These are phyloP conservation scores for Forficula auricularia DNA, from an alignment of 1,140 invertebrate genomes.

Conservation along the genomic window DNA sequence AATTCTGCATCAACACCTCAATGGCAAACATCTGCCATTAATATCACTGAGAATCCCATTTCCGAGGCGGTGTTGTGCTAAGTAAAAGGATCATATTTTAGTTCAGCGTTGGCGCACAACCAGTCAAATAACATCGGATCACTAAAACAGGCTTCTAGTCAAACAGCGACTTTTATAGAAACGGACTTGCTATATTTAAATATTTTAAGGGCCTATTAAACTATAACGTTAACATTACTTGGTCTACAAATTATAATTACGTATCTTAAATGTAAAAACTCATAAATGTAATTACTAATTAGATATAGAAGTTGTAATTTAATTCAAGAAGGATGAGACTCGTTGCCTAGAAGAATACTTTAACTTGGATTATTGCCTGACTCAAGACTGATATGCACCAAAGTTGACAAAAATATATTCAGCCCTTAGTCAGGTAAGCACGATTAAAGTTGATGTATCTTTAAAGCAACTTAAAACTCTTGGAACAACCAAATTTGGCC, in stretches of 20 bases:
- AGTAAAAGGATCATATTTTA: constrained; percentile 19
- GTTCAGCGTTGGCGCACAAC: neutral
- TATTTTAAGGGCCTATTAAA: neutral
- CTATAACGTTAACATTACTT: neutral
- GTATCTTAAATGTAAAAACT: too few relatives aligned
- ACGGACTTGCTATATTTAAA: neutral
- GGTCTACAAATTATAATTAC: neutral
- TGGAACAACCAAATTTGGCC: too few relatives aligned
- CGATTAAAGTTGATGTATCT: too few relatives aligned
- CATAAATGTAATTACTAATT: too few relatives aligned
- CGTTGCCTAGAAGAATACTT: too few relatives aligned
- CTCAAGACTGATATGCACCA: too few relatives aligned
- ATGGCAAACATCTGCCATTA: constrained; percentile 40
- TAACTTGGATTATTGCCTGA: too few relatives aligned
- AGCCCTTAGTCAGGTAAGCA: too few relatives aligned
- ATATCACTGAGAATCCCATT: constrained; percentile 62
- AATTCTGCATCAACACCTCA: constrained; percentile 25
- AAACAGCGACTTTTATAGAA: neutral
- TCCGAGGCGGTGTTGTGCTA: constrained; percentile 55
- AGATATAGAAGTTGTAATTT: too few relatives aligned
- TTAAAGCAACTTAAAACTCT: too few relatives aligned
- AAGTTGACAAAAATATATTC: too few relatives aligned
- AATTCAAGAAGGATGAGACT: too few relatives aligned
- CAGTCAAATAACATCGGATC: neutral
- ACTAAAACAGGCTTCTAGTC: neutral